Conservation (phyloP, 2,113 vertebrate species). For the Stigmatopora nigra region DNA sequence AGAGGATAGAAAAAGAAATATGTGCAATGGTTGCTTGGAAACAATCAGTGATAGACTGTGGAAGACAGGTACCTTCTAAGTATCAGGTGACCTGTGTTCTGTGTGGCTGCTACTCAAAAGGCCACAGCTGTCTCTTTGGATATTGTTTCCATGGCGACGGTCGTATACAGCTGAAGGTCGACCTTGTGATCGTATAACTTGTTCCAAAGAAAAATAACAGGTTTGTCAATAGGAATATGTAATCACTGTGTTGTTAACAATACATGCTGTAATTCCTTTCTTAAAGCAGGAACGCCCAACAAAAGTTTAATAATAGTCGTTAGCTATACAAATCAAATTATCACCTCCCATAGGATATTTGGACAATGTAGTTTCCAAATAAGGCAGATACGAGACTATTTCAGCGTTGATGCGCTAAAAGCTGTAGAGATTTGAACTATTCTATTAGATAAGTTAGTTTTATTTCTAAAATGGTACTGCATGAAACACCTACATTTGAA, state of each 20-base stretch:
- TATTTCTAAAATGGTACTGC: too few relatives aligned
- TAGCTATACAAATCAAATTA: slow-evolving; percentile 12
- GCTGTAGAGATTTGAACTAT: slow-evolving; percentile 15
- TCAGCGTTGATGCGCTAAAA: background rate
- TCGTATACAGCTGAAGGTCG: slow-evolving; percentile 44
- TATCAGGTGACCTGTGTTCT: slow-evolving; percentile 65
- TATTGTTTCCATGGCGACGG: slow-evolving; percentile 56
- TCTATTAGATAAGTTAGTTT: background rate
- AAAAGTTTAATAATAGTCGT: slow-evolving; percentile 26
- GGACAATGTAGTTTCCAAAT: slow-evolving; percentile 18
- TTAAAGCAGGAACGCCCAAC: slow-evolving; percentile 10
- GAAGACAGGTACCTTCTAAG: slow-evolving; percentile 53
- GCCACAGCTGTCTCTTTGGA: slow-evolving; percentile 58
- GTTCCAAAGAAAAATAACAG: slow-evolving; percentile 12
- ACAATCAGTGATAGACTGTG: slow-evolving; percentile 59
- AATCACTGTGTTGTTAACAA: slow-evolving; percentile 35
- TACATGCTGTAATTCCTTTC: slow-evolving; percentile 30
- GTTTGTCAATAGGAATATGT: slow-evolving; percentile 41
- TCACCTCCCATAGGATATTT: slow-evolving; percentile 14
- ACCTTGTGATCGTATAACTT: slow-evolving; percentile 36
- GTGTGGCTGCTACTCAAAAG: slow-evolving; percentile 52
- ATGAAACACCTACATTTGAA: too few relatives aligned
- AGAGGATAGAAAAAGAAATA: slow-evolving; percentile 13
- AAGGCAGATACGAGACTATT: too few relatives aligned
- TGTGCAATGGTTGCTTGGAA: slow-evolving; percentile 53